These are phyloP conservation scores for Hyaena hyaena DNA, from an alignment of 2,113 vertebrate species.

Conservation along the genomic window DNA sequence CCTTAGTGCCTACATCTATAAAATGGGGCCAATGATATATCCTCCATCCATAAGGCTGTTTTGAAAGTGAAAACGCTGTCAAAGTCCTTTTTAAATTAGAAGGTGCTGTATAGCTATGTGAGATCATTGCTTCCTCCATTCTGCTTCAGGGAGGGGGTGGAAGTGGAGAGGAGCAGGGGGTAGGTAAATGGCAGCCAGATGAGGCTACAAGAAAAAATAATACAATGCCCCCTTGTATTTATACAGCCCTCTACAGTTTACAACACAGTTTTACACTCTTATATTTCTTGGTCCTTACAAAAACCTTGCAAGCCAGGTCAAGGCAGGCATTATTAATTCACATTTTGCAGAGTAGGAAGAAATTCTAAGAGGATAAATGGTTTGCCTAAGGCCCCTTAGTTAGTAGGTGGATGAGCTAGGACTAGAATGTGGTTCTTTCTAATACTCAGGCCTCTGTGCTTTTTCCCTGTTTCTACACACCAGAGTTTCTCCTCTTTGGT, in stretches of 20 bases:
- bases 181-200: not conserved
- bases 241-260: not conserved
- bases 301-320: not conserved
- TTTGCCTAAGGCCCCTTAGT: constrained; percentile 13
- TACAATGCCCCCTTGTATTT: not conserved
- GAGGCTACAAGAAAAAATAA: not conserved
- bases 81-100: not conserved
- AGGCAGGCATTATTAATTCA: not conserved
- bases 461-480: not conserved
- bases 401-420: not conserved
- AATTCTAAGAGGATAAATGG: not conserved
- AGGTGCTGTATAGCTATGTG: not conserved
- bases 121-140: not conserved
- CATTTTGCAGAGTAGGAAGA: not conserved
- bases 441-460: not conserved
- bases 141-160: not conserved
- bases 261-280: constrained; percentile 7
- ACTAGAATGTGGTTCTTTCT: not conserved
- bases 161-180: not conserved
- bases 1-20: not conserved
- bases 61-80: not conserved
- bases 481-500: not conserved
- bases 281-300: constrained; percentile 2
- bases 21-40: not conserved
- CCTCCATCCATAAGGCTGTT: not conserved